These are phyloP conservation scores for Clarias fuscus DNA, from an alignment of 2,797 vertebrate genomes.

Conservation along the genomic window DNA sequence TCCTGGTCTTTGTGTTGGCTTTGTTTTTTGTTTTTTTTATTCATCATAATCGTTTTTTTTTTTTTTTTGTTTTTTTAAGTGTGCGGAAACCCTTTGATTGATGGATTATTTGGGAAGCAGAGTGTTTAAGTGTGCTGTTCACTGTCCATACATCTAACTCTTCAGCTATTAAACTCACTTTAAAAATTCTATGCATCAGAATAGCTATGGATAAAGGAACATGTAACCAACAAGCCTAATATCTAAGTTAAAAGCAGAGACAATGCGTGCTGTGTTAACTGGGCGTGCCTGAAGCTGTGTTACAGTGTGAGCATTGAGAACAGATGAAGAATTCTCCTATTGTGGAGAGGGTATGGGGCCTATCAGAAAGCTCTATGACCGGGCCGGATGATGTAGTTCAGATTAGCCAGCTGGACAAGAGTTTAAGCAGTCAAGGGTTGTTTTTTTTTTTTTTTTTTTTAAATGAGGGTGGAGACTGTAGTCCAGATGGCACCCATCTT, in stretches of 20 bases:
- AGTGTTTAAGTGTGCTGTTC: conserved; percentile 52
- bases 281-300: conserved; percentile 6
- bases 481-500: conserved; percentile 40
- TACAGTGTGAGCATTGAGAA: conserved; percentile 14
- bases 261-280: conserved; percentile 6
- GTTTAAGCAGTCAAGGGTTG: conserved; percentile 28
- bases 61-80: conserved; percentile 51
- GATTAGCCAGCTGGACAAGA: conserved; percentile 31
- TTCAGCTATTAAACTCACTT: conserved; percentile 34
- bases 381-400: conserved; percentile 30
- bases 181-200: conserved; percentile 58
- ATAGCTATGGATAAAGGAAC: conserved; percentile 31
- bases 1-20: conserved; percentile 21
- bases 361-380: conserved; percentile 20
- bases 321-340: conserved; percentile 42
- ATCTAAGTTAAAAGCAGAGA: conserved; percentile 16
- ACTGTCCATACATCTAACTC: conserved; percentile 39
- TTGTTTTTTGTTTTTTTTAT: background rate
- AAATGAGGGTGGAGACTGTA: conserved; percentile 33
- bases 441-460: conserved; percentile 17
- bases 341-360: conserved; percentile 34
- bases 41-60: conserved; percentile 30
- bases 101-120: conserved; percentile 47
- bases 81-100: conserved; percentile 34
- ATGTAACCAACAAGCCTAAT: conserved; percentile 25